Base-by-base conservation (phyloP, 2,113 vertebrate species). In the Podocnemis expansa region DNA sequence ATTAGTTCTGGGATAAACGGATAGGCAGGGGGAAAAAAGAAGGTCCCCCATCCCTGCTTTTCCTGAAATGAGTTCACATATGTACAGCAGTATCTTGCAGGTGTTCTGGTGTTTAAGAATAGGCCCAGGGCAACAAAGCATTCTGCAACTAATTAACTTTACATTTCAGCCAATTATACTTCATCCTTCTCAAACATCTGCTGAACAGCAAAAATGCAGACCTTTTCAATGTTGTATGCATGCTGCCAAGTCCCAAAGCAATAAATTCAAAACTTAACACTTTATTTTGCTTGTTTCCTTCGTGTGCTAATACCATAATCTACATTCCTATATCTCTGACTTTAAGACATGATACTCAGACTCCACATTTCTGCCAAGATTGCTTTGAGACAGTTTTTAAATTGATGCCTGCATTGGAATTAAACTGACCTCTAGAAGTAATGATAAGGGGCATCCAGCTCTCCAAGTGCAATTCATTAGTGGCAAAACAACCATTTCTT, bases 141-240 rank as follows among this genome's bases (percentile, higher is more conserved):
- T 67, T 85, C 94, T 95, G 94, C 93, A 97, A 92, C 89, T 97
- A 95, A 97, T 98, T 97, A 97, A 95, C 93, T 97, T 95, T 5
- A 1, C 88, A 91, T 95, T 95, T 92, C 49, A 85, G 91, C 90
- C 96, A 97, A 91, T 97, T 98, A 87, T 83, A 88, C 87, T 78
- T 95, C 96, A 90, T 92, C 93, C 89, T 96, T 85, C 91, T 91
- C 96, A 97, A 94, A 95, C 95, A 97, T 94, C 97, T 98, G 96
- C 96, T 93, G 93, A 97, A 87, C 9, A 95, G 95, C 96, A 95
- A 93, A 93, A 97, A 92, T 41, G 82, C 5, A 76, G 93, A 93
- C 84, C 49, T 75, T 90, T 93, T 31, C 63, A 1, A 85, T 96
- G 95, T 93, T 97, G 97, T 96, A 97, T 96, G 96, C 80, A 93